Percentiles rank a stretch among this genome's conserved stretches.
Conservation (phyloP, 2,797 vertebrate genomes). For the Neomorphus geoffroyi region DNA sequence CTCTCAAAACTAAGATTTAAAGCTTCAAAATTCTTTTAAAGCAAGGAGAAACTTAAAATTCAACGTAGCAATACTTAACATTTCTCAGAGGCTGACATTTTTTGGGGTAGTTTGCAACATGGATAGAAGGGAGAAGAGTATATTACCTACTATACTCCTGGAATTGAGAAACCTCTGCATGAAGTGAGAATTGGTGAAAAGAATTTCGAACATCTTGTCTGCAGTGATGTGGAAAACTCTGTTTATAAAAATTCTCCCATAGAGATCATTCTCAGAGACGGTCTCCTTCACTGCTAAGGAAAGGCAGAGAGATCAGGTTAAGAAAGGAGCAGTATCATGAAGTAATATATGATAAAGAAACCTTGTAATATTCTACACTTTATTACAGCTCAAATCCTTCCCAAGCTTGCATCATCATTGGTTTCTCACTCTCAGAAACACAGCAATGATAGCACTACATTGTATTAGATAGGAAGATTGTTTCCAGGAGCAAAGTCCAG, state of each 20-base stretch:
- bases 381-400: not conserved
- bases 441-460: not conserved
- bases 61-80: not conserved
- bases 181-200: slow-evolving; percentile 92
- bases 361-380: not conserved
- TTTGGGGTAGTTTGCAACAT: not conserved
- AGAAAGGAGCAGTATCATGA: not conserved
- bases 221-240: slow-evolving; percentile 90
- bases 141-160: slow-evolving; percentile 90
- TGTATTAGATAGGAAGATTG: not conserved
- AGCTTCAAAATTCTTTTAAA: not conserved
- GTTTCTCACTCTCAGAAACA: not conserved
- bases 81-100: not conserved
- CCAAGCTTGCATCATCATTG: not conserved
- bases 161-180: slow-evolving; percentile 83
- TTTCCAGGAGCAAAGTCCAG: not conserved
- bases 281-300: slow-evolving; percentile 79
- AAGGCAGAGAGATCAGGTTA: slow-evolving; percentile 32
- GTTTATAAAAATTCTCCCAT: slow-evolving; percentile 89
- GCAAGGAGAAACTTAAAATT: not conserved
- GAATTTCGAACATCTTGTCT: slow-evolving; percentile 92
- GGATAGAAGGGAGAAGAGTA: not conserved
- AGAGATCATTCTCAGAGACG: slow-evolving; percentile 75
- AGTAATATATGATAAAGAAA: not conserved
- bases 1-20: not conserved